Evolutionary conservation across 1,140 invertebrate genomes (phyloP).

Genomic region (Cardiocondyla obscurior): DNA sequence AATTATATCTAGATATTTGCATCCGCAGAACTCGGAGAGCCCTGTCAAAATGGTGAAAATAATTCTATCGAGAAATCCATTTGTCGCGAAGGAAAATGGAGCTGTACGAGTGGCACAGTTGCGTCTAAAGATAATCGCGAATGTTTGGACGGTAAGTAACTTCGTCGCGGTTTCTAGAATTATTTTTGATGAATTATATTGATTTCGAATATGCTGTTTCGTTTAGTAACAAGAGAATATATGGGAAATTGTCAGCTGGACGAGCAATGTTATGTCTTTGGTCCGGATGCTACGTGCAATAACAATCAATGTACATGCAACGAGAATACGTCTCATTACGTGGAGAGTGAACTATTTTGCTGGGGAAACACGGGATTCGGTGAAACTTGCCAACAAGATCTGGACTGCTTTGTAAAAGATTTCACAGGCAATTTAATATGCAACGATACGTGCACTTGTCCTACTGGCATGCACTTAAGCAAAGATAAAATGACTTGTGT

Average conservation of each 20-base stretch:
- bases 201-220: neutral
- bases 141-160: slow-evolving; percentile 69
- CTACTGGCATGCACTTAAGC: slow-evolving; percentile 49
- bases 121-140: slow-evolving; percentile 58
- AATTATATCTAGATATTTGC: neutral
- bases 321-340: slow-evolving; percentile 63
- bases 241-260: slow-evolving; percentile 41
- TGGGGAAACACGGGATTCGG: slow-evolving; percentile 67
- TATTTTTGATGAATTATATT: too few species aligned
- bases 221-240: slow-evolving; percentile 15
- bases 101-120: slow-evolving; percentile 58
- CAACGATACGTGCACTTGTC: slow-evolving; percentile 57
- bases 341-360: slow-evolving; percentile 68
- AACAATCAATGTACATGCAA: slow-evolving; percentile 67
- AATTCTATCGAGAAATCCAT: slow-evolving; percentile 49
- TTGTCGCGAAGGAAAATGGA: slow-evolving; percentile 66
- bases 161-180: too few species aligned
- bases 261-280: slow-evolving; percentile 71
- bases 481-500: slow-evolving; percentile 45
- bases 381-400: slow-evolving; percentile 53
- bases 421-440: slow-evolving; percentile 38
- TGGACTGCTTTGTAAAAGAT: slow-evolving; percentile 64
- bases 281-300: slow-evolving; percentile 65
- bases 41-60: slow-evolving; percentile 38
- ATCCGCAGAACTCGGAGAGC: slow-evolving; percentile 70